Conservation (phyloP, 2,113 vertebrate genomes). For the Trichechus manatus region DNA sequence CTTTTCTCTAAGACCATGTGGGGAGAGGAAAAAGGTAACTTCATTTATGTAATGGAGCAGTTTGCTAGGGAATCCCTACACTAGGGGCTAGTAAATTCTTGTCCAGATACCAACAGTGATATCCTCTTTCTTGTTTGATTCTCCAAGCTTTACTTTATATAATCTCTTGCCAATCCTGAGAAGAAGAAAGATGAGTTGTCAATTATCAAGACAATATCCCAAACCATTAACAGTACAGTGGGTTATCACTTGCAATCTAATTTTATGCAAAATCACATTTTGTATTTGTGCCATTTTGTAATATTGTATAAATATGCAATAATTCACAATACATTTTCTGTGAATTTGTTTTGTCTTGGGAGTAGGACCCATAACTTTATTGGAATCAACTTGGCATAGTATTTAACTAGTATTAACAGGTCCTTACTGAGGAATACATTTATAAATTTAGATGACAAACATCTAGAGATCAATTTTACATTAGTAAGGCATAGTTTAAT, state of each 20-base stretch:
- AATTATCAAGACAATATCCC: neutral
- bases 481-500: slow-evolving; percentile 1
- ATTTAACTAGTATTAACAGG: neutral
- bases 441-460: neutral
- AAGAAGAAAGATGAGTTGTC: neutral
- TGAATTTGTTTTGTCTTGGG: slow-evolving; percentile 3
- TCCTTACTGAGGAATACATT: neutral
- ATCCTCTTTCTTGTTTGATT: neutral
- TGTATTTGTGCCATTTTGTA: neutral
- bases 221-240: neutral
- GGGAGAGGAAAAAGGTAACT: neutral
- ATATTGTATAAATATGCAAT: neutral
- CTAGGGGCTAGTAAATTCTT: neutral
- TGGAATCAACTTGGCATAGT: neutral
- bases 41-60: neutral
- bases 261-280: slow-evolving; percentile 33
- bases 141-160: neutral
- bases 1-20: neutral
- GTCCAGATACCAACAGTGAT: neutral
- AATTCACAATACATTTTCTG: neutral
- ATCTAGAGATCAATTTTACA: slow-evolving; percentile 9
- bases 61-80: neutral
- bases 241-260: neutral
- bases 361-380: neutral
- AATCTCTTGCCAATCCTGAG: neutral